A percentile compares a stretch with the other conserved stretches of the same genome.
These are phyloP conservation scores for Nephrotoma flavescens DNA, from an alignment of 2,888 invertebrate species.

Conservation along the genomic window DNA sequence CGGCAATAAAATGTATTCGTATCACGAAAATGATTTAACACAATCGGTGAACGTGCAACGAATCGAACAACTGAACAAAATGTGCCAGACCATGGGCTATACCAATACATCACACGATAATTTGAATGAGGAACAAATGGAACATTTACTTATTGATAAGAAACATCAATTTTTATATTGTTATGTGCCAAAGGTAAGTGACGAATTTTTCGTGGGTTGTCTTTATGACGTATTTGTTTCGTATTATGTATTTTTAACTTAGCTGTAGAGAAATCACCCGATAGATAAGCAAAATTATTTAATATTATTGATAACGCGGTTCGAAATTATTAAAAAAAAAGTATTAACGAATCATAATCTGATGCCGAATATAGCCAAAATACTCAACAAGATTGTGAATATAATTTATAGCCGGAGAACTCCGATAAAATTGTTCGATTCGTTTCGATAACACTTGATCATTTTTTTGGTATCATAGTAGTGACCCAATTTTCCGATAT, in stretches of 20 bases:
- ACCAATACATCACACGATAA: background rate
- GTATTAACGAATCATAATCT: background rate
- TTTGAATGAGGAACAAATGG: slow-evolving; percentile 39
- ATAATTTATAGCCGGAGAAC: background rate
- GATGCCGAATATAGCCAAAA: background rate
- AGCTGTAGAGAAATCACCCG: background rate
- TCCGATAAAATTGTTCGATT: background rate
- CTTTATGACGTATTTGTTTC: background rate
- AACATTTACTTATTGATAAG: slow-evolving; percentile 73
- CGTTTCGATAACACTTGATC: background rate
- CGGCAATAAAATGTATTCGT: slow-evolving; percentile 8
- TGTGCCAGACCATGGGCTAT: slow-evolving; percentile 40
- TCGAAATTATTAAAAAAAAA: background rate
- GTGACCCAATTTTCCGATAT: background rate
- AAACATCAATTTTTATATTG: slow-evolving; percentile 76
- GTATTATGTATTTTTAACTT: background rate
- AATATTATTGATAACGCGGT: background rate
- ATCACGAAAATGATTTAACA: slow-evolving; percentile 42
- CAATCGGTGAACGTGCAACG: slow-evolving; percentile 47
- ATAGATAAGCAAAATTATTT: background rate
- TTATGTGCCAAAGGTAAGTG: slow-evolving; percentile 79
- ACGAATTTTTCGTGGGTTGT: background rate
- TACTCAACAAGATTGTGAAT: background rate
- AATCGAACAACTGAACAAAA: slow-evolving; percentile 44
- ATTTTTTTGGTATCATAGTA: background rate